These are phyloP conservation scores for Dimorphilus gyrociliatus DNA, from an alignment of 2,888 invertebrate species.

Conservation along the genomic window DNA sequence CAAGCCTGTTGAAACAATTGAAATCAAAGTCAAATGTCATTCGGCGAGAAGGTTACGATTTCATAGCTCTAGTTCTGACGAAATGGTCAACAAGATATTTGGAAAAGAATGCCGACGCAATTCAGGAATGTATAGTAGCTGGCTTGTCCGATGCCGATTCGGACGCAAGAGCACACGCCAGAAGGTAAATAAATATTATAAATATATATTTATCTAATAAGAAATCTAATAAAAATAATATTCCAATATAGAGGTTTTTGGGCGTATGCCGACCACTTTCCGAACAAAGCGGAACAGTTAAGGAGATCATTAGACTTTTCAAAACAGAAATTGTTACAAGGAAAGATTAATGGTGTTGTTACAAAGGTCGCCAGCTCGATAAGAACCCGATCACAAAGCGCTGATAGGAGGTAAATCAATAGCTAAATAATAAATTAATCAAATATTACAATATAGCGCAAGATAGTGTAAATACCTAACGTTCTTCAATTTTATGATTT, in stretches of 20 bases:
- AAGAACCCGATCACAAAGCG: no score
- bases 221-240: no score
- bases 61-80: constrained; percentile 62
- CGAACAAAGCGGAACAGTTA: constrained; percentile 68
- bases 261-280: constrained; percentile 74
- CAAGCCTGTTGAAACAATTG: no score
- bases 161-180: constrained; percentile 61
- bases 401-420: no score
- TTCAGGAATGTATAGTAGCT: constrained; percentile 59
- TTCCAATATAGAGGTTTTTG: constrained; percentile 57
- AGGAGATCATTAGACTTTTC: constrained; percentile 63
- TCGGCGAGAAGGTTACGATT: constrained; percentile 55
- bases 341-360: no score
- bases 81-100: constrained; percentile 69
- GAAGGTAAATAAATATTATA: constrained; percentile 60
- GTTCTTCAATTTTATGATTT: no score
- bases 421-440: no score
- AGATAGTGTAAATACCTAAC: no score
- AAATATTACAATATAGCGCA: no score
- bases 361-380: no score
- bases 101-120: constrained; percentile 57
- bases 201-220: no score
- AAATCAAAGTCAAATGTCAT: no score
- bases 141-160: constrained; percentile 86
- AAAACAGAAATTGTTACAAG: constrained; percentile 52